Conservation (phyloP, 2,888 invertebrate genomes). For the Drosophila paranaensis region DNA sequence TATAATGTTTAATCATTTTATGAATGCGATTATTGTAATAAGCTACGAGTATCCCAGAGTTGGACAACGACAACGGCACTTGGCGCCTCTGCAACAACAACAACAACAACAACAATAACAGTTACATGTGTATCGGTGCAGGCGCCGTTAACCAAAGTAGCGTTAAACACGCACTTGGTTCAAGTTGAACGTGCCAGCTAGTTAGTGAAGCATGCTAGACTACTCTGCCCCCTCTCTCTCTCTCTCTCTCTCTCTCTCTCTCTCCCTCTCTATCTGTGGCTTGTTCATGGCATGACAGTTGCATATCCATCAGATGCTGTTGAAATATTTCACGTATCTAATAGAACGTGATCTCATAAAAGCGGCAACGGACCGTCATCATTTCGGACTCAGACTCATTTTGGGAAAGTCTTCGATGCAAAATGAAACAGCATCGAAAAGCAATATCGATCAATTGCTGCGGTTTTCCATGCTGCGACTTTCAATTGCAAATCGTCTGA, state of each 20-base stretch:
- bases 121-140: conserved; percentile 23
- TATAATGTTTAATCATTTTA: conserved; percentile 40
- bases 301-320: conserved; percentile 56
- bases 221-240: conserved; percentile 3
- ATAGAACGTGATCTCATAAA: conserved; percentile 83
- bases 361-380: conserved; percentile 32
- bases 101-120: conserved; percentile 25
- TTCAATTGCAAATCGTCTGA: conserved; percentile 66
- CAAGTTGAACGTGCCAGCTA: conserved; percentile 72
- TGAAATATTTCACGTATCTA: conserved; percentile 80
- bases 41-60: conserved; percentile 7
- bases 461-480: conserved; percentile 52
- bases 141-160: conserved; percentile 64
- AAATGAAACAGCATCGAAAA: neutral
- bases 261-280: neutral
- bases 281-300: conserved; percentile 44
- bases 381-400: conserved; percentile 19
- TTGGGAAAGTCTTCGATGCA: conserved; percentile 65
- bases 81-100: conserved; percentile 49
- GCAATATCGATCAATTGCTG: conserved; percentile 53
- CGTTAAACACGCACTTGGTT: conserved; percentile 73
- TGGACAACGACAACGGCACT: conserved; percentile 37
- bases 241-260: neutral
- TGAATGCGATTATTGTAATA: conserved; percentile 39
- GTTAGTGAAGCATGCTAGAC: conserved; percentile 49